phyloP scores from a whole-genome alignment of 1,140 invertebrate species.

The Danaus melanippus region DNA sequence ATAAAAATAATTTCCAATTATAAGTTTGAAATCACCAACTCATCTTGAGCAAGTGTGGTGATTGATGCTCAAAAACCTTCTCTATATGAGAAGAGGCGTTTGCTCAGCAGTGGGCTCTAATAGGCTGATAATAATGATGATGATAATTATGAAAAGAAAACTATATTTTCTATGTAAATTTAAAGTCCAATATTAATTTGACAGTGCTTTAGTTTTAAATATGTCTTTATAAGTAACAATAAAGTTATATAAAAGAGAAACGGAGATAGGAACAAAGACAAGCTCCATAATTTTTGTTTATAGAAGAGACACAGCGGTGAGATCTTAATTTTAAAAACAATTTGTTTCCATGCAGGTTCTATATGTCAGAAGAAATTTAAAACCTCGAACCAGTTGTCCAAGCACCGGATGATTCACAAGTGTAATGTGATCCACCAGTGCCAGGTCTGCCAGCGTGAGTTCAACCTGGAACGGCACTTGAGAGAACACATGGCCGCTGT shows the following conservation, averaged over 20 bases:
- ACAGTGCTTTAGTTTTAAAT: not conserved
- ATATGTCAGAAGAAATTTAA: slow-evolving; percentile 83
- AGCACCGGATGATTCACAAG: slow-evolving; percentile 75
- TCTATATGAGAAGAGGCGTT: too few species aligned
- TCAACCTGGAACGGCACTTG: slow-evolving; percentile 75
- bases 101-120: too few species aligned
- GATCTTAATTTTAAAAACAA: too few species aligned
- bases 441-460: slow-evolving; percentile 75
- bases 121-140: too few species aligned
- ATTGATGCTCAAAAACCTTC: too few species aligned
- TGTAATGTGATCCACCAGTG: slow-evolving; percentile 70
- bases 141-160: too few species aligned
- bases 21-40: too few species aligned
- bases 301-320: too few species aligned
- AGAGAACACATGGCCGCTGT: slow-evolving; percentile 76
- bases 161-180: not conserved
- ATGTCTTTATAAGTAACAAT: not conserved
- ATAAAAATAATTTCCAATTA: too few species aligned
- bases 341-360: slow-evolving; percentile 33
- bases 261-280: too few species aligned
- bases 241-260: not conserved
- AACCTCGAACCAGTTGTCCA: slow-evolving; percentile 81
- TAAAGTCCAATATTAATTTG: not conserved
- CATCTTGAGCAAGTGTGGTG: too few species aligned
- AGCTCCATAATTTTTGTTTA: too few species aligned